phyloP scores from a whole-genome alignment of 1,140 invertebrate species.

The Melipona quadrifasciata region DNA sequence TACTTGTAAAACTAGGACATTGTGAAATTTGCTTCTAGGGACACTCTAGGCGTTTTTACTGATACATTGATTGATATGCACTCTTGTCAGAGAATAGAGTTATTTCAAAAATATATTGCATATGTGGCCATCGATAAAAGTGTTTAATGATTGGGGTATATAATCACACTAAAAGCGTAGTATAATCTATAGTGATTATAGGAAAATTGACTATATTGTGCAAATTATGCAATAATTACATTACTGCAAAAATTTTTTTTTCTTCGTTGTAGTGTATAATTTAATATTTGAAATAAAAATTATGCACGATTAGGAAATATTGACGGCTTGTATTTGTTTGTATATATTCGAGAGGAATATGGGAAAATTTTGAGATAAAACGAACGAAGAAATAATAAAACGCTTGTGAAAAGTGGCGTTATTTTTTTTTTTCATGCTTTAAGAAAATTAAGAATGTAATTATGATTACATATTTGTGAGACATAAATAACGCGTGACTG shows the following conservation, averaged over 20 bases:
- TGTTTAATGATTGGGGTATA: neutral
- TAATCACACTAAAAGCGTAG: too few relatives aligned
- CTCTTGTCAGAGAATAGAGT: neutral
- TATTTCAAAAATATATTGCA: neutral
- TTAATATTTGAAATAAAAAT: neutral
- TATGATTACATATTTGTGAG: neutral
- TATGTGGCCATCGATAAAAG: too few relatives aligned
- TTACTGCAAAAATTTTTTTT: neutral
- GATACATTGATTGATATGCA: neutral
- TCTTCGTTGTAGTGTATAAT: neutral
- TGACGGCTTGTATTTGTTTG: neutral
- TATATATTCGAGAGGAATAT: neutral
- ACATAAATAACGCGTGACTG: neutral
- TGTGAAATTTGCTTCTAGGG: slow-evolving; percentile 7
- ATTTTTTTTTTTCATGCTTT: neutral
- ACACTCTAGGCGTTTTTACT: too few relatives aligned
- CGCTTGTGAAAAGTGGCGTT: neutral
- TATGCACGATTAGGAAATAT: neutral
- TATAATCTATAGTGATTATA: neutral
- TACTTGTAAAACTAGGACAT: slow-evolving; percentile 4
- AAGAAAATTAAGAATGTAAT: neutral
- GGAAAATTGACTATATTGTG: neutral
- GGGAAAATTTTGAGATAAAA: neutral
- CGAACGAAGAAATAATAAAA: neutral
- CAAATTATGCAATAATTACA: neutral